Base-by-base conservation (phyloP, 1,140 invertebrate species). In the Lanistes nyassanus region DNA sequence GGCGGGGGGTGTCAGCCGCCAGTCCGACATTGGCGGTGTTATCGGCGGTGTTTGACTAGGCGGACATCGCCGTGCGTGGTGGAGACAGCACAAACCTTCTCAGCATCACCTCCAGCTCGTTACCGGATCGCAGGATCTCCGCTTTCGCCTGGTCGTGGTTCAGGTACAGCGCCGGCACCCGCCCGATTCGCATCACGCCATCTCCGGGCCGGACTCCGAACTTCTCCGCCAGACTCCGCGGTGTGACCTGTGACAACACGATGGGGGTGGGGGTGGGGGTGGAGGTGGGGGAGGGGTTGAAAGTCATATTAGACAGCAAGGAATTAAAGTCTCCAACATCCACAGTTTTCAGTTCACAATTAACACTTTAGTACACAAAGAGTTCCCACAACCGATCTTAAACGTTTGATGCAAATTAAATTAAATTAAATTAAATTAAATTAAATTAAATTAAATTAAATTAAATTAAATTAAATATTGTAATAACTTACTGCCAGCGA, bases 81-180 rank as follows among this genome's bases (percentile, higher is more conserved):
- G 42, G 19, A 9, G 9, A 9, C 4, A 5, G 9, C 42, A 1
- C 42, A 13, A 47, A 87, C 86, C 86, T 84, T 76, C 86, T 80
- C 29, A 89, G 82, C 37, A 83, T 67, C n/a, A 90, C 79, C 72
- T 89, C 85, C 37, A 90, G 80, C 66, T 88, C 86, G 79, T 89
- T 88, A 26, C 87, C 88, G 47, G 86, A 85, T 73, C 87, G 75
- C 9, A 90, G 84, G 23, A 90, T 85, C 76, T 90, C 89, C 82
- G 86, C 86, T 77, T 90, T 88, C 19, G 88, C 89, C 73, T 85
- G 80, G 65, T 88, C 84, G 67, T 90, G 88, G 42, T 82, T 82
- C 68, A 90, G 66, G 36, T 84, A 80, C 23, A 82, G 76, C 6
- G 88, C 82, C 37, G 85, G 81, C 13, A 80, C 73, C n/a, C 83